Evolutionary conservation across 1,140 invertebrate genomes (phyloP), one percentile per base, ranked within the genome.

Genomic region (Ostrea edulis): DNA sequence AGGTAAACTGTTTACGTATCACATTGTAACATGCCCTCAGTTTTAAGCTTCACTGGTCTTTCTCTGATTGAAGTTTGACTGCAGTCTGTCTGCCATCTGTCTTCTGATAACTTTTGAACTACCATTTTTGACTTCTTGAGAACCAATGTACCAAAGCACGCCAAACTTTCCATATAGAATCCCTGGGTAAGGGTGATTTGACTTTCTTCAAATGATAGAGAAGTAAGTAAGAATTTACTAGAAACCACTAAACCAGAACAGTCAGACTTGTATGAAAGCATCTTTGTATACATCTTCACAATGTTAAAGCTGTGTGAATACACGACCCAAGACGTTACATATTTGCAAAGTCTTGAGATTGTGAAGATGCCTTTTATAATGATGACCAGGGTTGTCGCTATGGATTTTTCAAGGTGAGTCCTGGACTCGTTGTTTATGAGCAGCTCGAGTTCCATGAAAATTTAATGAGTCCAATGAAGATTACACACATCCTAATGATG

Each of bases 1-100:
- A 92, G 98, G 96, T 96, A 93, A 89, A 81, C 62, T 71, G 14
- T 83, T 11, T 25, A 81, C 65, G 71, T 35, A 22, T 14, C 8
- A 81, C 12, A 29, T 2, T 81, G 9, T 2, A 0, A 62, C 14
- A 62, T n/a, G 14, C 17, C 17, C 55, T 17, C 5, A 58, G 4
- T 62, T 17, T 62, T 62, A 62, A 62, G 55, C 55, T 62, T 17
- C 17, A 62, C 17, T 62, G 55, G n/a, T 17, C 55, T 62, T n/a
- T 62, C 8, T 62, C 14, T 62, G 55, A 62, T 62, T n/a, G n/a
- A 17, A 17, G 5, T 20, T 20, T 62, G 55, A 20, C 55, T 20
- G 14, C 7, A 20, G 55, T 62, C 55, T 8, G n/a, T 62, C 17
- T 2, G 55, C 35, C n/a, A n/a, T 58, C 55, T 58, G 55, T 58